Conservation (phyloP, 2,797 vertebrate species). For the Antennarius maculatus region DNA sequence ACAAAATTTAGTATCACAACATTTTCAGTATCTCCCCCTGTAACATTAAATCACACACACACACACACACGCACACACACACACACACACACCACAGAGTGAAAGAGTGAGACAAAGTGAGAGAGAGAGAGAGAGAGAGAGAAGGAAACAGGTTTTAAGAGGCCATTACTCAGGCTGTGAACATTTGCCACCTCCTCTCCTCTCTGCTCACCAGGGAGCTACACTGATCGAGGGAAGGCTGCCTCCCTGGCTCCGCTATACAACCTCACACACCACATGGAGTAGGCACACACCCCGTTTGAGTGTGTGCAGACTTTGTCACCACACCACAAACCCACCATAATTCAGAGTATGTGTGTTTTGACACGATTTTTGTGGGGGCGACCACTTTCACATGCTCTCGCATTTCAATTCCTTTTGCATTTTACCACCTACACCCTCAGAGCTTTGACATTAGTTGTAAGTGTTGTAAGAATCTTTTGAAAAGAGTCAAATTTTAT, state of each 20-base stretch:
- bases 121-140: too few relatives aligned
- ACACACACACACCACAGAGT: too few relatives aligned
- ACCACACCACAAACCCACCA: neutral
- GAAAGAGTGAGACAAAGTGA: too few relatives aligned
- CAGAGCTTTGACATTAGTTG: slow-evolving; percentile 3
- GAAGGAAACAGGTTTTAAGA: slow-evolving; percentile 55
- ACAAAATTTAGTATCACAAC: too few relatives aligned
- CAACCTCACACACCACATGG: slow-evolving; percentile 33
- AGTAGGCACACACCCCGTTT: neutral
- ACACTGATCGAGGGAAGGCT: slow-evolving; percentile 63
- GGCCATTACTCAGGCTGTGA: slow-evolving; percentile 70
- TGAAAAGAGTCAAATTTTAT: slow-evolving; percentile 1
- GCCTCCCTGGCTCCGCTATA: slow-evolving; percentile 34
- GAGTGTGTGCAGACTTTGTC: neutral
- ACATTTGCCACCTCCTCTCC: slow-evolving; percentile 67
- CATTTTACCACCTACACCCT: slow-evolving; percentile 5
- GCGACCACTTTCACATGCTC: slow-evolving; percentile 5
- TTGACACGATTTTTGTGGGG: slow-evolving; percentile 15
- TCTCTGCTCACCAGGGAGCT: slow-evolving; percentile 58
- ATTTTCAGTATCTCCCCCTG: neutral
- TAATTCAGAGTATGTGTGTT: slow-evolving; percentile 8
- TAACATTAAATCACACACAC: slow-evolving; percentile 21
- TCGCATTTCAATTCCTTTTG: neutral
- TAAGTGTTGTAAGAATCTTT: slow-evolving; percentile 9
- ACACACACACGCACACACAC: slow-evolving; percentile 6